Conservation (phyloP, 2,888 invertebrate species). For the Aelia acuminata region DNA sequence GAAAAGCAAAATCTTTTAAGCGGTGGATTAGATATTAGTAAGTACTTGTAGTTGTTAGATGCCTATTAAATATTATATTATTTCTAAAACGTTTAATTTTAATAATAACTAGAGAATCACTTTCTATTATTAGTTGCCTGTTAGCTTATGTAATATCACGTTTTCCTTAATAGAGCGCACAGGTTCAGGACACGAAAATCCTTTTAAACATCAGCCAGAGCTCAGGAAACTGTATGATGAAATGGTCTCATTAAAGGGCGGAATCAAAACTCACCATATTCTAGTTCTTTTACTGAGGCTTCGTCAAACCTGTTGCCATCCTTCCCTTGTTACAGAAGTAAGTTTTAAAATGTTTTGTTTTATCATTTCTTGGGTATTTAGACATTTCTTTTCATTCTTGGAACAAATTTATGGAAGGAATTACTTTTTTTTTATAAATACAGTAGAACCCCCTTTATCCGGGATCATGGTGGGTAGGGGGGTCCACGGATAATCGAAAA, state of each 20-base stretch:
- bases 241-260: constrained; percentile 67
- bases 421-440: too few species aligned
- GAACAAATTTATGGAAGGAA: too few species aligned
- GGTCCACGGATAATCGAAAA: too few species aligned
- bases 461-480: too few species aligned
- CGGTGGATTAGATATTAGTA: constrained; percentile 49
- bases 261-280: constrained; percentile 75
- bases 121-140: not conserved
- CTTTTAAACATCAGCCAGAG: constrained; percentile 71
- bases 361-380: not conserved
- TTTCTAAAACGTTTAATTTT: not conserved
- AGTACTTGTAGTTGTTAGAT: not conserved
- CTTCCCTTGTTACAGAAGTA: constrained; percentile 82
- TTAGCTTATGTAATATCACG: not conserved
- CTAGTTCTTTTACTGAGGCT: constrained; percentile 86
- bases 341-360: constrained; percentile 66
- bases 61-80: not conserved
- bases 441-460: too few species aligned
- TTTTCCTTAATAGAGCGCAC: constrained; percentile 19
- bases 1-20: constrained; percentile 74
- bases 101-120: not conserved
- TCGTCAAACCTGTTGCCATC: constrained; percentile 92
- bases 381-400: too few species aligned
- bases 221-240: constrained; percentile 75
- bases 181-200: constrained; percentile 51